phyloP scores from a whole-genome alignment of 2,888 invertebrate genomes.

The Lepidocyrtinus sp. region DNA sequence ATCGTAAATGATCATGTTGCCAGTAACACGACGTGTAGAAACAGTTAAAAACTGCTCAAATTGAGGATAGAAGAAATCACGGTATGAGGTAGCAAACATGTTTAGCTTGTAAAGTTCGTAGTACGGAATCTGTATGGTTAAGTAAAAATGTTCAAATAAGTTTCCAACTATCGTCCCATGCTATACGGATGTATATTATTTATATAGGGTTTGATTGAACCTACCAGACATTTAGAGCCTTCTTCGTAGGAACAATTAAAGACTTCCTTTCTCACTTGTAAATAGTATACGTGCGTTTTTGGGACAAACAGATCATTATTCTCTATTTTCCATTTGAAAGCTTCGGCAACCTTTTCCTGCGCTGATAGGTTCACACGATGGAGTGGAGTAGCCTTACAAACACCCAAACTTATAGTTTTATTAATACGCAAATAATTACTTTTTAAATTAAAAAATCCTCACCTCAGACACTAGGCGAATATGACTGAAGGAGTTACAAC shows the following conservation, averaged over 20 bases:
- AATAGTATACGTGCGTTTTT: constrained; percentile 13
- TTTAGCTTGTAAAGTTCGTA: constrained; percentile 56
- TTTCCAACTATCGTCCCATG: background rate
- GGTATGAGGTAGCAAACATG: constrained; percentile 61
- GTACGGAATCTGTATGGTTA: constrained; percentile 44
- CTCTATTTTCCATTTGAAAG: background rate
- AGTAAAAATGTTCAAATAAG: background rate
- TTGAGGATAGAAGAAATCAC: constrained; percentile 60
- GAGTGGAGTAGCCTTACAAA: constrained; percentile 36
- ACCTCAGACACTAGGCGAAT: constrained; percentile 17
- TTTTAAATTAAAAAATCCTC: background rate
- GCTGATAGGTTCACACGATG: constrained; percentile 22
- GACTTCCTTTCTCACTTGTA: background rate
- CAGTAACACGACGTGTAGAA: constrained; percentile 60
- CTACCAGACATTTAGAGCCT: background rate
- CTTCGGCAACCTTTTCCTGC: background rate
- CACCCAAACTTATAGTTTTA: background rate
- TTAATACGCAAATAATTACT: background rate
- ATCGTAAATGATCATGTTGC: constrained; percentile 66
- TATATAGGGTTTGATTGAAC: too few relatives aligned
- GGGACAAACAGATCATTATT: background rate
- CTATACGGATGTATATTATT: background rate
- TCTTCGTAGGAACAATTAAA: background rate
- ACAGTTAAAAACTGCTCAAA: constrained; percentile 68
- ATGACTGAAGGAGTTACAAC: constrained; percentile 12